phyloP scores from a whole-genome alignment of 2,113 vertebrate species.

The Podilymbus podiceps region DNA sequence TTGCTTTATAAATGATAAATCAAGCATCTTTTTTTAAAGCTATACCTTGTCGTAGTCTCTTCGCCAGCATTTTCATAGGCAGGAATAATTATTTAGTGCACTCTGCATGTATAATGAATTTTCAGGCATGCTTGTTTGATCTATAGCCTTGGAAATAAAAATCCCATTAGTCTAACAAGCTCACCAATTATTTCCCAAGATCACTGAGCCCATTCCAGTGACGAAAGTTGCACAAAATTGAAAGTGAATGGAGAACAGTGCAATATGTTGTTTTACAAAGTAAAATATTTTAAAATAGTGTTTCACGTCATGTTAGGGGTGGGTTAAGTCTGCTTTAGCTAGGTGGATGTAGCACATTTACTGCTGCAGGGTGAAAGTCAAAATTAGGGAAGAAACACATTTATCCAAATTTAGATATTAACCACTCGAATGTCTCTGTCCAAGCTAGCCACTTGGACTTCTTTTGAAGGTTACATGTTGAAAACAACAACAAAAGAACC shows the following conservation, averaged over 20 bases:
- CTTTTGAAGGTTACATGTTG: not conserved
- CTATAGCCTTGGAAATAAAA: conserved; percentile 67
- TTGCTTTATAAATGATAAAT: conserved; percentile 40
- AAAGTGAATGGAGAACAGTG: conserved; percentile 18
- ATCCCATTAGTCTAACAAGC: conserved; percentile 69
- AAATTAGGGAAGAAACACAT: not conserved
- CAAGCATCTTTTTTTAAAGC: not conserved
- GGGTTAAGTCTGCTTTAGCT: not conserved
- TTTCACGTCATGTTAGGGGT: not conserved
- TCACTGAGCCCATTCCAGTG: not conserved
- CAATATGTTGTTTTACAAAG: conserved; percentile 4
- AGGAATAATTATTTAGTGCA: conserved; percentile 59
- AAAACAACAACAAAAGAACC: not conserved
- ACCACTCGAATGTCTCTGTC: not conserved
- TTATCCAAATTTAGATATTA: not conserved
- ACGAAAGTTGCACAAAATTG: conserved; percentile 42
- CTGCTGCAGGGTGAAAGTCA: not conserved
- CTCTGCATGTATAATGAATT: conserved; percentile 56
- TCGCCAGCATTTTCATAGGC: conserved; percentile 27
- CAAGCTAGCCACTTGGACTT: not conserved
- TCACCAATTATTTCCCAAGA: conserved; percentile 57
- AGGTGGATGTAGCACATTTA: not conserved
- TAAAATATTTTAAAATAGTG: not conserved
- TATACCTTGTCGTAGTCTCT: conserved; percentile 44
- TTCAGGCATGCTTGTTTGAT: conserved; percentile 62